Evolutionary conservation across 2,888 invertebrate genomes (phyloP).

Genomic region (Dichetophora obliterata): DNA sequence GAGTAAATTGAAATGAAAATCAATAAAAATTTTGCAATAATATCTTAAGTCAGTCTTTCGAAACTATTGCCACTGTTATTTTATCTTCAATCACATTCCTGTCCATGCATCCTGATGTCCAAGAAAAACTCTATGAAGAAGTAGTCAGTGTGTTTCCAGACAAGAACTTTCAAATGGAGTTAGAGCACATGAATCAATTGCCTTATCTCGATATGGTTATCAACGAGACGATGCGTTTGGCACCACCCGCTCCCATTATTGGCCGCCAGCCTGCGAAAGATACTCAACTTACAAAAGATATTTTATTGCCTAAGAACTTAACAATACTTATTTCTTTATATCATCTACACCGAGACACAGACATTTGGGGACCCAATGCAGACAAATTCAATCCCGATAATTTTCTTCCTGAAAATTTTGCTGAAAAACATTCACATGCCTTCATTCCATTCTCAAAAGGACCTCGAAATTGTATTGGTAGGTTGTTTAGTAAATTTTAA

Average conservation of each 20-base stretch:
- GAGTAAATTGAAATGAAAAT: constrained; percentile 23
- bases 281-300: constrained; percentile 43
- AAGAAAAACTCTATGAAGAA: constrained; percentile 50
- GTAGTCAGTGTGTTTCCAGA: constrained; percentile 48
- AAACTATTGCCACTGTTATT: constrained; percentile 50
- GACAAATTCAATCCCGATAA: constrained; percentile 53
- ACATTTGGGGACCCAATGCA: constrained; percentile 56
- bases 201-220: constrained; percentile 56
- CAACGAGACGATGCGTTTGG: constrained; percentile 53
- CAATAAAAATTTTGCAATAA: neutral
- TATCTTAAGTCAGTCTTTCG: constrained; percentile 48
- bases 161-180: constrained; percentile 46
- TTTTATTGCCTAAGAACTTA: constrained; percentile 49
- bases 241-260: constrained; percentile 52
- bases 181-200: constrained; percentile 49
- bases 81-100: constrained; percentile 49
- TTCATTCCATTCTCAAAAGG: constrained; percentile 59
- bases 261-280: constrained; percentile 49
- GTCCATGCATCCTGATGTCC: constrained; percentile 49
- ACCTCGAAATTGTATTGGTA: constrained; percentile 56
- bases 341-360: constrained; percentile 50
- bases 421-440: constrained; percentile 51
- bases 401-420: constrained; percentile 51
- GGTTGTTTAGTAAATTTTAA: neutral
- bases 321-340: constrained; percentile 49